phyloP scores from a whole-genome alignment of 2,888 invertebrate genomes.

The Synanthedon tipuliformis region DNA sequence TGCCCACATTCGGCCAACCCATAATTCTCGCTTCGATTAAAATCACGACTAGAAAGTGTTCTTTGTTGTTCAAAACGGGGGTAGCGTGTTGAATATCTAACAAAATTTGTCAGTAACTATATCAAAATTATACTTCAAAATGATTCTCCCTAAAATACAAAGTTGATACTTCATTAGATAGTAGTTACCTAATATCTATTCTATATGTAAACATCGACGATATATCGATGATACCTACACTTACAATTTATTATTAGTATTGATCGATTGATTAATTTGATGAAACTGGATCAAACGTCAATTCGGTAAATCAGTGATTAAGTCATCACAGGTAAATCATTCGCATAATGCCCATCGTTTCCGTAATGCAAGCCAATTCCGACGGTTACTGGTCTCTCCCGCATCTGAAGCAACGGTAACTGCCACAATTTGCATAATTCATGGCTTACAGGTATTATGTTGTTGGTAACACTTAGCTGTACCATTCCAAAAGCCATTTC shows the following conservation, averaged over 20 bases:
- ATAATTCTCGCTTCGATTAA: not conserved
- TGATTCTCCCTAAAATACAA: too few species aligned
- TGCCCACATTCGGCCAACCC: constrained; percentile 14
- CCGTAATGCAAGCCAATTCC: constrained; percentile 18
- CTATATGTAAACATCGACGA: too few species aligned
- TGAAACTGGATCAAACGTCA: constrained; percentile 20
- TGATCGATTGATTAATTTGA: not conserved
- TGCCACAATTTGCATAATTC: constrained; percentile 22
- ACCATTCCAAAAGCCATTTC: not conserved
- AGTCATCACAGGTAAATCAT: constrained; percentile 28
- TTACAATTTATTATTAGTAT: too few species aligned
- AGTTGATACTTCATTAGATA: too few species aligned
- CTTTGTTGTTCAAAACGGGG: not conserved
- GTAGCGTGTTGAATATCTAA: too few species aligned
- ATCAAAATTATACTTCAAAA: too few species aligned
- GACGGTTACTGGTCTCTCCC: constrained; percentile 19
- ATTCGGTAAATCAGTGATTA: constrained; percentile 24
- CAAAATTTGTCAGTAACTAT: too few species aligned
- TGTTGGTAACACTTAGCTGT: not conserved
- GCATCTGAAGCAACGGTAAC: constrained; percentile 7
- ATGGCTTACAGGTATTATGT: constrained; percentile 15
- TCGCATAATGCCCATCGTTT: constrained; percentile 19
- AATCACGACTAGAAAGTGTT: not conserved
- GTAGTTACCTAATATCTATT: too few species aligned
- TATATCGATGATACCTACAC: too few species aligned